A percentile compares a stretch with the other conserved stretches of the same genome.
Conservation (phyloP, 2,888 invertebrate genomes). For the Ceratothoa steindachneri region DNA sequence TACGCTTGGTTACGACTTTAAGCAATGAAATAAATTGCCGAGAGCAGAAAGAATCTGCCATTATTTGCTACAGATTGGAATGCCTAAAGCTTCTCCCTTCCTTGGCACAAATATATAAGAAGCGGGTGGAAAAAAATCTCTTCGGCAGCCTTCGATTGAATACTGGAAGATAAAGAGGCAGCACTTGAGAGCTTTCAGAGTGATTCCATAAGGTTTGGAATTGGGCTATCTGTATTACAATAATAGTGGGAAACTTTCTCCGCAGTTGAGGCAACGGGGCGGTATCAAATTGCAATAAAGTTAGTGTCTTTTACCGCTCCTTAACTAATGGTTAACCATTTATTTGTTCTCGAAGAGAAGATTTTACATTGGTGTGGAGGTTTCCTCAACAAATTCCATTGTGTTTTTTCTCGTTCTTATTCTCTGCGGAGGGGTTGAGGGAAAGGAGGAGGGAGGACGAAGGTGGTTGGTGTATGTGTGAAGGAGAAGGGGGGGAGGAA, state of each 20-base stretch:
- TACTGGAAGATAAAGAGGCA: conserved; percentile 27
- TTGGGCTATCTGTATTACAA: conserved; percentile 38
- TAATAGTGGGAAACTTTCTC: conserved; percentile 30
- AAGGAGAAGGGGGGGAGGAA: not conserved
- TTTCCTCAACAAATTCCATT: conserved; percentile 7
- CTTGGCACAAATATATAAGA: conserved; percentile 6
- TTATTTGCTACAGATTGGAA: conserved; percentile 13
- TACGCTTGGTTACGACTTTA: not conserved
- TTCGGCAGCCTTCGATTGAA: conserved; percentile 25
- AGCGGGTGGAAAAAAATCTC: not conserved
- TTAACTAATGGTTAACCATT: conserved; percentile 7
- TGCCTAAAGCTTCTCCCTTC: not conserved
- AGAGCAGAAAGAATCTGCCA: not conserved
- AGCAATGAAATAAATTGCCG: conserved; percentile 5
- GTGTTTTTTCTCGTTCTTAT: not conserved
- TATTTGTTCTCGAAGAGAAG: not conserved
- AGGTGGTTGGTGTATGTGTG: too few species aligned
- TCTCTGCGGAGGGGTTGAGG: not conserved
- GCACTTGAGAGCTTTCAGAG: conserved; percentile 18
- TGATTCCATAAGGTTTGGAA: conserved; percentile 11
- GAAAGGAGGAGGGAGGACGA: conserved; percentile 4
- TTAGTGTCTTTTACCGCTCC: conserved; percentile 21
- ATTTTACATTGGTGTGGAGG: conserved; percentile 8
- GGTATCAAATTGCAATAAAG: conserved; percentile 38
- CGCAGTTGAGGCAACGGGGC: conserved; percentile 21